Evolutionary conservation across 2,113 vertebrate genomes (phyloP).

Genomic region (Heterocephalus glaber): DNA sequence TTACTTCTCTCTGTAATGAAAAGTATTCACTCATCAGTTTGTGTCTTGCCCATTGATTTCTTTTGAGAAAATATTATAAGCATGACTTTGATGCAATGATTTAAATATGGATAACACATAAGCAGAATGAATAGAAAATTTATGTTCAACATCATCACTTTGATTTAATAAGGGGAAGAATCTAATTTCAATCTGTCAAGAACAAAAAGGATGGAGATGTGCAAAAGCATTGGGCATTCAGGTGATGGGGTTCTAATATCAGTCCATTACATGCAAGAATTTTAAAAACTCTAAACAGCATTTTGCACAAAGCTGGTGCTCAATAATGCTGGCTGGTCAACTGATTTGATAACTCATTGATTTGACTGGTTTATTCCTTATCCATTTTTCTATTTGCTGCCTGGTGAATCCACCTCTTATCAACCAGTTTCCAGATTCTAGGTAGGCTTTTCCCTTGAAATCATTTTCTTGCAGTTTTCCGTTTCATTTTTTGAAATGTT

Average conservation of each 20-base stretch:
- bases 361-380: background rate
- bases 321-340: background rate
- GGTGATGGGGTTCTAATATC: background rate
- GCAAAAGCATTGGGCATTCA: background rate
- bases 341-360: background rate
- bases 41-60: background rate
- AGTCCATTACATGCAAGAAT: background rate
- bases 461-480: background rate
- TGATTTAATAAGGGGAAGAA: conserved; percentile 11
- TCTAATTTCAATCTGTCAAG: conserved; percentile 26
- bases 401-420: background rate
- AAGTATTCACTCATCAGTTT: conserved; percentile 37
- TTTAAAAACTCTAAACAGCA: background rate
- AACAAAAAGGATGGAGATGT: background rate
- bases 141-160: background rate
- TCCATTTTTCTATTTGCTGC: background rate
- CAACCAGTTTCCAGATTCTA: background rate
- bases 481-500: background rate
- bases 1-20: conserved; percentile 40
- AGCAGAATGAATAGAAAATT: conserved; percentile 23
- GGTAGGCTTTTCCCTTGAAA: background rate
- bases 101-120: background rate
- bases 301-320: background rate
- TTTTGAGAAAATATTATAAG: conserved; percentile 46
- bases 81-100: background rate